Evolutionary conservation across 2,113 vertebrate genomes (phyloP).

Genomic region (Galeopterus variegatus): DNA sequence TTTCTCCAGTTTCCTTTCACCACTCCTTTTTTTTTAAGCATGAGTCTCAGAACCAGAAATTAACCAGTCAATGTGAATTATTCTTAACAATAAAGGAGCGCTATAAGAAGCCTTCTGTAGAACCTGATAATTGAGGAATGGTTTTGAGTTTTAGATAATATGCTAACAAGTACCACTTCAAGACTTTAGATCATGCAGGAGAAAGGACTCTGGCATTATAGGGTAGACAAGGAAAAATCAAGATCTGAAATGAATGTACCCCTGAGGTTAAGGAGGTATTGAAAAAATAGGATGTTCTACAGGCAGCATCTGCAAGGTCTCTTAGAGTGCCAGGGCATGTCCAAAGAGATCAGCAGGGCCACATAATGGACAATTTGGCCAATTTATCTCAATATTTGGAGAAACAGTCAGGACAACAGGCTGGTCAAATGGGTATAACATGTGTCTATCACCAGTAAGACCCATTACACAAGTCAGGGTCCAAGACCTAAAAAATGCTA

Average conservation of each 20-base stretch:
- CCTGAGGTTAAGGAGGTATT: background rate
- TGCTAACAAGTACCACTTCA: background rate
- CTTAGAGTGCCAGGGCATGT: background rate
- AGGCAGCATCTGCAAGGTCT: background rate
- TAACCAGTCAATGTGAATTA: background rate
- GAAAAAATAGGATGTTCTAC: background rate
- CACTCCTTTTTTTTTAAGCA: too few relatives aligned
- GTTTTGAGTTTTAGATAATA: conserved; percentile 43
- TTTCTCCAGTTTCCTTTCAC: too few relatives aligned
- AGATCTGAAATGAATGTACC: background rate
- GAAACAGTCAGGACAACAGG: background rate
- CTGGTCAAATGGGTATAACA: background rate
- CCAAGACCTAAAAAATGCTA: background rate
- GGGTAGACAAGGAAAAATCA: background rate
- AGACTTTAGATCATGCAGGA: background rate
- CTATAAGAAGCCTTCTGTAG: background rate
- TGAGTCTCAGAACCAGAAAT: background rate
- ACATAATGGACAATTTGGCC: background rate
- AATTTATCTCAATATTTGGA: background rate
- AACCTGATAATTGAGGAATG: background rate
- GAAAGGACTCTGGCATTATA: background rate
- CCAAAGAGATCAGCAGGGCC: background rate
- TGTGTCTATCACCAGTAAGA: background rate
- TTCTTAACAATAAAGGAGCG: background rate
- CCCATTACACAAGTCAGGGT: background rate